Evolutionary conservation across 37 sponge, comb jelly and placozoan genomes (phyloP), one percentile per base, ranked within the genome.

Genomic region (Halisarca cf. caerulea): DNA sequence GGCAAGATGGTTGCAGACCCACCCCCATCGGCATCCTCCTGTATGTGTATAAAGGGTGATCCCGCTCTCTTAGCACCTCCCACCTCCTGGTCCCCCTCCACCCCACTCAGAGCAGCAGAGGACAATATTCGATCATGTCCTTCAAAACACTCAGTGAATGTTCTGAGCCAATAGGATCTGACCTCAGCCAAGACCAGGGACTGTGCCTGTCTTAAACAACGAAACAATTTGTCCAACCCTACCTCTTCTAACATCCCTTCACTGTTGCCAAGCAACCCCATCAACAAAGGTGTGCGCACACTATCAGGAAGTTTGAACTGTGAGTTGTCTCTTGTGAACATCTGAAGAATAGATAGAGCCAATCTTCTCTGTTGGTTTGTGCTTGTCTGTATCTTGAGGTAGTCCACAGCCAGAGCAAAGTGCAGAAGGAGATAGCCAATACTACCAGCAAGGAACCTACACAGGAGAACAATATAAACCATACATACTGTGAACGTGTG

Each of bases 351-450:
- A 23, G 43, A 1, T 1, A 74, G 41, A 42, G 77, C 77, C 45
- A 74, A 44, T 37, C 24, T 74, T 44, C 45, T 40, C 45, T 23
- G 21, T 21, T 15, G n/a, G 15, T 40, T 43, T 9, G n/a, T 39
- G 24, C 36, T 37, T 1, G 1, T 17, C 21, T 9, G 37, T 21
- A 44, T 41, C 44, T 74, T 74, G 42, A 74, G 77, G 14, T 74
- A 44, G n/a, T 74, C 77, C 1, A 74, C 77, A 25, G 77, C 77
- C 24, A 35, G 8, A 40, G 37, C 38, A 25, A 40, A 74, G n/a
- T 74, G 77, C 43, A 74, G 45, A 1, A 9, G 42, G 2, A 74
- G 77, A 41, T 74, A 74, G 14, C 77, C 77, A 44, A 24, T 20
- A 41, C 77, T 25, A 23, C 77, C 77, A 4, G 11, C 41, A 9